These are phyloP conservation scores for Vesta saturnalis DNA, from an alignment of 2,888 invertebrate species.

Conservation along the genomic window DNA sequence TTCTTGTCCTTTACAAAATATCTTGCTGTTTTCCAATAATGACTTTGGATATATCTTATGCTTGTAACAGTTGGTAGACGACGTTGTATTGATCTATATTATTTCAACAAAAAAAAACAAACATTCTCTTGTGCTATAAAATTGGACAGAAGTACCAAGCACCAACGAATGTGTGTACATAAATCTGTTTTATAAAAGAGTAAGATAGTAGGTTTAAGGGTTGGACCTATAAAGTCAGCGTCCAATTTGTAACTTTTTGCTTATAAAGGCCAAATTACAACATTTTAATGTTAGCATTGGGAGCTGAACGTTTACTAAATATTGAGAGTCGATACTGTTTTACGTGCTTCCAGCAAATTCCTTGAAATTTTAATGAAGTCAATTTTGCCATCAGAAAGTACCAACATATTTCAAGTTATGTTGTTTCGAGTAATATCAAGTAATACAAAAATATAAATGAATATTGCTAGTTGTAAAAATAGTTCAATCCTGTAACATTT, in stretches of 20 bases:
- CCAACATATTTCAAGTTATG: background rate
- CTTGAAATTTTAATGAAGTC: background rate
- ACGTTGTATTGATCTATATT: constrained; percentile 5
- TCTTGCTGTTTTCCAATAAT: background rate
- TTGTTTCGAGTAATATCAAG: too few species aligned
- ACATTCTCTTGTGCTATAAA: background rate
- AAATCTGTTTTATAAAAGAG: background rate
- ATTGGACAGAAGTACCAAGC: too few species aligned
- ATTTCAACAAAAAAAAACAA: background rate
- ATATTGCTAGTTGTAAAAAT: background rate
- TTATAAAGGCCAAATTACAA: background rate
- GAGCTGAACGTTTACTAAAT: background rate
- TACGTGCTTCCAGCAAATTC: background rate
- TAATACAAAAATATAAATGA: background rate
- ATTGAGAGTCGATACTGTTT: background rate
- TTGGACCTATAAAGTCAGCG: background rate
- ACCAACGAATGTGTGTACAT: background rate
- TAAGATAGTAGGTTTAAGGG: background rate
- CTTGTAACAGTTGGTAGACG: constrained; percentile 10
- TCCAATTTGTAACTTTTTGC: too few species aligned
- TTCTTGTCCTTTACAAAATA: constrained; percentile 8
- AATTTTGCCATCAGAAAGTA: background rate
- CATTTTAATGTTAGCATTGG: constrained; percentile 1
- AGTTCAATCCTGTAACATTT: too few species aligned
- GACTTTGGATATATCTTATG: background rate